Evolutionary conservation across 2,113 vertebrate species (phyloP).

Genomic region (Labrus mixtus): DNA sequence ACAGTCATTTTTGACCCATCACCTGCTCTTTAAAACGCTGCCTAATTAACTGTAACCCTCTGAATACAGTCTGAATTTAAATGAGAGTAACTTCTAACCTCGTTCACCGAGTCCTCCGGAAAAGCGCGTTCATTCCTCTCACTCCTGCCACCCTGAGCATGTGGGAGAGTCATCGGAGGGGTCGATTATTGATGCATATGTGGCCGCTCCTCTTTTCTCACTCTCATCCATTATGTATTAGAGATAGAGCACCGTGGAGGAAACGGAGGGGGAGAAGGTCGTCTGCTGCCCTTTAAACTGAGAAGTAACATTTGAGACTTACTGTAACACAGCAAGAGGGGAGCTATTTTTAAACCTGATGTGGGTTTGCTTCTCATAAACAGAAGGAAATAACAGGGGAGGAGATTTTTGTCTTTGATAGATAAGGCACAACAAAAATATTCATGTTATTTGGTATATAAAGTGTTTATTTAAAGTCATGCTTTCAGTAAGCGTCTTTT

Average conservation of each 20-base stretch:
- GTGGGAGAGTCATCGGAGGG: conserved; percentile 30
- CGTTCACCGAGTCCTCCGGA: neutral
- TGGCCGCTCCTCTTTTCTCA: conserved; percentile 13
- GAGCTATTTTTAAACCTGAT: neutral
- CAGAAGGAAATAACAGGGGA: neutral
- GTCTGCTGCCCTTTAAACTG: conserved; percentile 6
- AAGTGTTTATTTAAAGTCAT: too few relatives aligned
- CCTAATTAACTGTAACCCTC: conserved; percentile 8
- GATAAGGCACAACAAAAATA: too few relatives aligned
- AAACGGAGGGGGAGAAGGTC: conserved; percentile 26
- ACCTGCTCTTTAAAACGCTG: conserved; percentile 1
- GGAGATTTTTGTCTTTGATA: neutral
- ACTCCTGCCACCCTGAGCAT: conserved; percentile 13
- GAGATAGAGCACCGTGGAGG: conserved; percentile 17
- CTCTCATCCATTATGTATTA: conserved; percentile 57
- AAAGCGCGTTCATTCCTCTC: conserved; percentile 31
- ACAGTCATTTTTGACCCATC: conserved; percentile 3
- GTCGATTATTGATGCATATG: conserved; percentile 43
- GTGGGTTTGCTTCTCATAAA: neutral
- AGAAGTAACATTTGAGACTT: neutral
- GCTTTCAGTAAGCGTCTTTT: too few relatives aligned
- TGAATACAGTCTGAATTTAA: conserved; percentile 6
- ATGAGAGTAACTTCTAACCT: conserved; percentile 18
- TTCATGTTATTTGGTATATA: too few relatives aligned
- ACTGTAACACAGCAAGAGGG: neutral